A percentile compares a stretch with the other conserved stretches of the same genome.
Evolutionary conservation across 2,797 vertebrate genomes (phyloP).

Genomic region (Todus mexicanus): DNA sequence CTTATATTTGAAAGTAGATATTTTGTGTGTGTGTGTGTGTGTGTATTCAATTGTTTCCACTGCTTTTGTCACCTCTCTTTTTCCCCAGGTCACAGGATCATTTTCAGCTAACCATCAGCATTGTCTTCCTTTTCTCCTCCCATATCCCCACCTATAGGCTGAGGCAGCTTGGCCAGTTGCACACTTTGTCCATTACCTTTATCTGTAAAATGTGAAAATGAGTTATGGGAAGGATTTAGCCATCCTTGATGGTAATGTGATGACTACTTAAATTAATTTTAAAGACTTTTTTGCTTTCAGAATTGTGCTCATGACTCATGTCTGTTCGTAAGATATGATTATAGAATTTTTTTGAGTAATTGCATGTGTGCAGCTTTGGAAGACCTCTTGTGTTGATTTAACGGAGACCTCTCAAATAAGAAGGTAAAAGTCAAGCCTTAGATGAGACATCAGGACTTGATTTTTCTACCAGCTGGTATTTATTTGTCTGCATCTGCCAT

Average conservation of each 20-base stretch:
- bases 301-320: not conserved
- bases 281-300: not conserved
- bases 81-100: not conserved
- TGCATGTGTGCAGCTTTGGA: not conserved
- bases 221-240: not conserved
- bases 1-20: not conserved
- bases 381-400: not conserved
- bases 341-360: not conserved
- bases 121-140: not conserved
- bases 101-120: not conserved
- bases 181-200: not conserved
- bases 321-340: not conserved
- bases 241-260: not conserved
- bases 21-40: too few relatives aligned
- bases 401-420: not conserved
- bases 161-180: not conserved
- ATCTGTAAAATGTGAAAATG: not conserved
- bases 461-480: not conserved
- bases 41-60: not conserved
- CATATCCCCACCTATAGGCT: not conserved
- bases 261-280: not conserved
- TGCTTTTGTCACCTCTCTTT: not conserved
- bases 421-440: not conserved
- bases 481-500: not conserved
- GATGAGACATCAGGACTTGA: not conserved